phyloP scores from a whole-genome alignment of 2,888 invertebrate genomes.

The Drosophila nr. fundita region DNA sequence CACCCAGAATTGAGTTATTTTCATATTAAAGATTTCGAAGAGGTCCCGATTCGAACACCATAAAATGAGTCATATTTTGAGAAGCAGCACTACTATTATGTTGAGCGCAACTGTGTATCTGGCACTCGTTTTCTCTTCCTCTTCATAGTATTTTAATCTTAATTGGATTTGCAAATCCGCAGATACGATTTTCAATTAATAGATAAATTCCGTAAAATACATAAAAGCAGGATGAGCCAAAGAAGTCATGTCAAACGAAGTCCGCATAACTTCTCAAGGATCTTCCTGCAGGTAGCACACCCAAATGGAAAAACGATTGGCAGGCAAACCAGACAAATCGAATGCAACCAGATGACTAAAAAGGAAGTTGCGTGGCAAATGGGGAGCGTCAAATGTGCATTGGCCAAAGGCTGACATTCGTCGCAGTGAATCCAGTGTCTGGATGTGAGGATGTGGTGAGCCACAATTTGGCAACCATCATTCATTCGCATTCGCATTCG shows the following conservation, averaged over 20 bases:
- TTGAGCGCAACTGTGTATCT: neutral
- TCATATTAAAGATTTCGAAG: too few species aligned
- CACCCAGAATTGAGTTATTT: too few species aligned
- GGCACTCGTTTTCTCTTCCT: neutral
- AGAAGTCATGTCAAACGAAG: neutral
- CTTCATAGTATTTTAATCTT: neutral
- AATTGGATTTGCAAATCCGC: neutral
- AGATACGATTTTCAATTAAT: neutral
- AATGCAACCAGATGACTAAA: neutral
- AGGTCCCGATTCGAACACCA: too few species aligned
- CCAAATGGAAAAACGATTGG: neutral
- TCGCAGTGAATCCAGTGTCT: conserved; percentile 6
- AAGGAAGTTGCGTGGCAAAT: neutral
- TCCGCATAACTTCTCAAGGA: neutral
- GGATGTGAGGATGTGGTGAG: neutral
- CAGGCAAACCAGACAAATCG: neutral
- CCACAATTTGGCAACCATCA: conserved; percentile 10
- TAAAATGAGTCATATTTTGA: neutral
- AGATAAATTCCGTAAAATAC: neutral
- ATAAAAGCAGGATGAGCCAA: neutral
- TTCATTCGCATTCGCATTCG: conserved; percentile 6
- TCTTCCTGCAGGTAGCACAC: neutral
- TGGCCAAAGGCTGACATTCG: conserved; percentile 5
- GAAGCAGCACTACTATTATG: neutral
- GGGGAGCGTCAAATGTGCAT: neutral